Conservation (phyloP, 1,140 invertebrate species). For the Planococcus citri region DNA sequence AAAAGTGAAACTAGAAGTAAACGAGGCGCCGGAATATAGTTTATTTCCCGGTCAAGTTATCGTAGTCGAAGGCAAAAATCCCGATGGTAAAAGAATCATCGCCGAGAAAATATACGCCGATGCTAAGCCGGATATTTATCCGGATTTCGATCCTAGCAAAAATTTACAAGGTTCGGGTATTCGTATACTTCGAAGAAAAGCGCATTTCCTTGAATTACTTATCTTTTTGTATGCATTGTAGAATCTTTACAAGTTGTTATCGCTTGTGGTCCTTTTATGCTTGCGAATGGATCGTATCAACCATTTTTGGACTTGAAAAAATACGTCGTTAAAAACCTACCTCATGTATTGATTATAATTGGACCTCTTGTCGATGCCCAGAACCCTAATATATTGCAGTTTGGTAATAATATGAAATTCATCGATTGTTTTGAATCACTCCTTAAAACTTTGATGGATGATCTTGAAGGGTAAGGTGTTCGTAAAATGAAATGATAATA, state of each 20-base stretch:
- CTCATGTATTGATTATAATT: slow-evolving; percentile 64
- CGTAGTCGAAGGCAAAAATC: slow-evolving; percentile 55
- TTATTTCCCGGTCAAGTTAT: slow-evolving; percentile 78
- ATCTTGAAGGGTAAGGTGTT: slow-evolving; percentile 37
- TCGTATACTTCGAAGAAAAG: slow-evolving; percentile 15
- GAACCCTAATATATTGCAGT: slow-evolving; percentile 45
- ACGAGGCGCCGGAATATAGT: slow-evolving; percentile 50
- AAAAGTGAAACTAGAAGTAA: slow-evolving; percentile 44
- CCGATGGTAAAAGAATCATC: slow-evolving; percentile 50
- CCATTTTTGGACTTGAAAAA: slow-evolving; percentile 64
- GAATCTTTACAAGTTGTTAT: slow-evolving; percentile 54
- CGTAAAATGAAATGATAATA: slow-evolving; percentile 18
- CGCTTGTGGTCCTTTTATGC: slow-evolving; percentile 70
- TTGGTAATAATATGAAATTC: slow-evolving; percentile 48
- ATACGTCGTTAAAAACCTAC: slow-evolving; percentile 51
- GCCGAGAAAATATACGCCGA: slow-evolving; percentile 49
- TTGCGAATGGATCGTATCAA: slow-evolving; percentile 59
- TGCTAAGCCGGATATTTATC: slow-evolving; percentile 32
- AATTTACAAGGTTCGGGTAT: neutral
- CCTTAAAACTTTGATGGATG: slow-evolving; percentile 46
- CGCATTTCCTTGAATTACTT: too few relatives aligned
- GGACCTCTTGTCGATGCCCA: slow-evolving; percentile 70
- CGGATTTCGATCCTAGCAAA: neutral
- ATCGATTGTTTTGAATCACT: slow-evolving; percentile 56
- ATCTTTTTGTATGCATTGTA: slow-evolving; percentile 26